A percentile compares a stretch with the other conserved stretches of the same genome.
Evolutionary conservation across 2,797 vertebrate genomes (phyloP).

Genomic region (Macropodus opercularis): DNA sequence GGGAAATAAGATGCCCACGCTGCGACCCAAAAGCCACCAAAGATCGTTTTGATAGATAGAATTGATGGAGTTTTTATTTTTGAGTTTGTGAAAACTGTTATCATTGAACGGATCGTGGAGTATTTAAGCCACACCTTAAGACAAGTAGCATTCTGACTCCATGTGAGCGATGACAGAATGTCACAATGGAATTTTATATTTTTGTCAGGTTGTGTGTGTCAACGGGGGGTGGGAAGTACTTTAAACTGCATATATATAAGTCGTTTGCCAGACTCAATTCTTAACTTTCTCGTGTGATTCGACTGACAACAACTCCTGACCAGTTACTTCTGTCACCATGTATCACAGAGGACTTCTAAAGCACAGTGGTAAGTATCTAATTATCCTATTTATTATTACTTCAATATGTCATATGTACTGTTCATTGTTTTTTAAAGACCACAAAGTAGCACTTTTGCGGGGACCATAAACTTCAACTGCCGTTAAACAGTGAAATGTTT

Average conservation of each 20-base stretch:
- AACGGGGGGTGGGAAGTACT: slow-evolving; percentile 15
- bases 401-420: too few species aligned
- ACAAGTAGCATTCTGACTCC: not conserved
- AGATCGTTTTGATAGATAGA: too few species aligned
- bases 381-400: not conserved
- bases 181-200: slow-evolving; percentile 42
- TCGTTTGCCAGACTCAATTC: not conserved
- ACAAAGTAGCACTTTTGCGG: too few species aligned
- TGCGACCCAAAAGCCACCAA: too few species aligned
- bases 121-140: slow-evolving; percentile 11
- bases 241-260: slow-evolving; percentile 26
- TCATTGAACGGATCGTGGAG: not conserved
- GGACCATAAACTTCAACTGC: too few species aligned
- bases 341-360: not conserved
- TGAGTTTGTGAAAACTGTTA: not conserved
- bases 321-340: slow-evolving; percentile 35
- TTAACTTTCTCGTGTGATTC: not conserved
- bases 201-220: not conserved
- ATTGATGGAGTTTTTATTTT: not conserved
- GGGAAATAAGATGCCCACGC: too few species aligned
- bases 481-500: too few species aligned
- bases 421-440: too few species aligned
- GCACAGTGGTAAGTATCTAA: slow-evolving; percentile 56
- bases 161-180: not conserved
- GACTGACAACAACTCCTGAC: not conserved